Base-by-base conservation (phyloP, 2,888 invertebrate genomes). In the Acrobasis suavella region DNA sequence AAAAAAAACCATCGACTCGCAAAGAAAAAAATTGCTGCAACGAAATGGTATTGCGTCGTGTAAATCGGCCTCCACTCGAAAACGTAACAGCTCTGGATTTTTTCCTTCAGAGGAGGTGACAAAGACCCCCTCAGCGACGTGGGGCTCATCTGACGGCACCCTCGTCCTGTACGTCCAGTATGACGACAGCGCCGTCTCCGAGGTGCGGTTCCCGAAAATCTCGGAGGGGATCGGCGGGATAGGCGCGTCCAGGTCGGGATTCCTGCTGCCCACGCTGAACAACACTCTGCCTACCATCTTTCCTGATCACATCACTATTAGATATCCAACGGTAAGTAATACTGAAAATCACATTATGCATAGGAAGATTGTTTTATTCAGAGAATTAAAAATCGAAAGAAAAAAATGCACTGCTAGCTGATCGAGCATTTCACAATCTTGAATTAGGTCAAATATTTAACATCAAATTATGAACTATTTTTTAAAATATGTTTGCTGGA, bases 81-180 rank as follows among this genome's bases (percentile, higher is more conserved):
- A n/a, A n/a, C n/a, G n/a, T n/a, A 54, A 22, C 15, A 50, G 54
- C n/a, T 32, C 2, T 59, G 22, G 7, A 46, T 49, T 60, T 61
- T 22, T 49, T 62, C 64, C 84, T 86, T 50, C 94, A 97, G 98
- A 98, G 94, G 98, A 98, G 92, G 96, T 98, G 79, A 93, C 98
- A 78, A 95, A 95, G 71, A 93, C 93, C 69, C 95, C 95, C 64
- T 95, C 96, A 79, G 98, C 98, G 58, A 92, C 97, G 73, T 99
- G 98, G 98, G 95, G 96, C 83, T 97, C 95, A 63, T 92, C 94
- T 16, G 96, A 97, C 83, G 98, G 98, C 60, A 94, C 95, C 50
- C 95, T 96, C 77, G 94, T 99, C 65, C 94, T 98, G 82, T 99
- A 95, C 89, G 97, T 96, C 62, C 95, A 95, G 72, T 97, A 97